Evolutionary conservation across 2,113 vertebrate genomes (phyloP).

Genomic region (Lonchura striata): DNA sequence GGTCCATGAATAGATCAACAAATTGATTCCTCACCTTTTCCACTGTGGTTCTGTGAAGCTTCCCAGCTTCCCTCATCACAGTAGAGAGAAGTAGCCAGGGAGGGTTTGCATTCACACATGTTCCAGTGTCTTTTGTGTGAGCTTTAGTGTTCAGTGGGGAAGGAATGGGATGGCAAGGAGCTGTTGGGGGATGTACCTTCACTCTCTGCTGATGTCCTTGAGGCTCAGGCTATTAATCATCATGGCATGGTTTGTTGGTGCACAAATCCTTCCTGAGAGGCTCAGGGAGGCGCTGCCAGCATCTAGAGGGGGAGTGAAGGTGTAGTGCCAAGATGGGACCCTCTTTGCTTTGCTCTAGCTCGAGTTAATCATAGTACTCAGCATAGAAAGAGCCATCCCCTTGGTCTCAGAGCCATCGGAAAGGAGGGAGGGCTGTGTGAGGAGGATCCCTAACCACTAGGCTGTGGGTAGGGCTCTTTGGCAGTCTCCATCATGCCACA

Average conservation of each 20-base stretch:
- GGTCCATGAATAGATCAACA: neutral
- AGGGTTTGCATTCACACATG: neutral
- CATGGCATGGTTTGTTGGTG: neutral
- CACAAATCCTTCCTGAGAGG: neutral
- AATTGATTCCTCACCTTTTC: neutral
- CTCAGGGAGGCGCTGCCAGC: neutral
- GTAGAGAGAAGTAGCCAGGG: neutral
- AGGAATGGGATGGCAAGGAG: neutral
- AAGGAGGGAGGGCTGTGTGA: neutral
- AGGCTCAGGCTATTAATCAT: neutral
- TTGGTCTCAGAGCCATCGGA: neutral
- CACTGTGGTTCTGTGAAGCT: neutral
- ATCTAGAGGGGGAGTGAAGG: neutral
- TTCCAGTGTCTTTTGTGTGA: neutral
- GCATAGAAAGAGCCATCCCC: neutral
- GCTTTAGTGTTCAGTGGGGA: neutral
- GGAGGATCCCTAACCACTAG: neutral
- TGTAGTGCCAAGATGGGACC: fast-evolving
- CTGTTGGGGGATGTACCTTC: neutral
- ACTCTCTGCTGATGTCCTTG: neutral
- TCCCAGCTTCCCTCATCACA: neutral
- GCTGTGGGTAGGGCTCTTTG: neutral
- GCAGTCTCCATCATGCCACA: fast-evolving
- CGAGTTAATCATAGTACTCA: neutral
- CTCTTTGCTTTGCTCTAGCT: neutral